Base-by-base conservation (phyloP, 2,888 invertebrate species). In the Tenthredo mesomela region DNA sequence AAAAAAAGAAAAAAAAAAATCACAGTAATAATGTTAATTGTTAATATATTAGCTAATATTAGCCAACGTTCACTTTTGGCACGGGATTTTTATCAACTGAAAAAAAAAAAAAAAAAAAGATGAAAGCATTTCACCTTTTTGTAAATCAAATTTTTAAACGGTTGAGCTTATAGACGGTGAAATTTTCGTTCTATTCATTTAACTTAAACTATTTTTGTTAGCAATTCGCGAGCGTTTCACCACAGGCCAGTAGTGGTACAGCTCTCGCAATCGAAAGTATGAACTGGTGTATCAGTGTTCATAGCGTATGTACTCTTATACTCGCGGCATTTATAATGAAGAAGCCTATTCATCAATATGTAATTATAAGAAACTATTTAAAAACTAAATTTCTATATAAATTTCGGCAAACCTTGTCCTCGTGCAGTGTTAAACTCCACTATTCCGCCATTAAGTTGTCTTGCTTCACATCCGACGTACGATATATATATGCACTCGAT, bases 371-470 rank as follows among this genome's bases (percentile, higher is more conserved):
- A 1, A 47, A 0, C 4, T 21, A 6, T 21, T n/a, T 21, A 1
- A 9, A 4, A 18, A 77, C 10, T 73, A n/a, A 40, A 21, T 18
- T 2, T 33, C 40, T 25, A 40, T n/a, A 61, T 40, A 33, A 80
- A 77, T 77, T 54, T 77, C 29, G 18, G 21, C 80, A 40, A 80
- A 80, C 80, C 80, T 80, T 80, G 40, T 80, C 61, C 80, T 80
- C 61, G 61, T 80, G 5, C 80, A 61, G 80, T 61, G 61, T 80
- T 80, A 50, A 80, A 61, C 18, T 80, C 80, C 80, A 61, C 80
- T 80, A 80, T 80, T 80, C 80, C 80, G 80, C 80, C 80, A 80
- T 80, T 80, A 61, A 61, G 80, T 80, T 61, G 9, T 61, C 80
- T 80, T 80, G 37, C 80, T 58, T 80, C 80, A 80, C 80, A 61